phyloP scores from a whole-genome alignment of 2,113 vertebrate genomes.

The Dendrocopos noguchii region DNA sequence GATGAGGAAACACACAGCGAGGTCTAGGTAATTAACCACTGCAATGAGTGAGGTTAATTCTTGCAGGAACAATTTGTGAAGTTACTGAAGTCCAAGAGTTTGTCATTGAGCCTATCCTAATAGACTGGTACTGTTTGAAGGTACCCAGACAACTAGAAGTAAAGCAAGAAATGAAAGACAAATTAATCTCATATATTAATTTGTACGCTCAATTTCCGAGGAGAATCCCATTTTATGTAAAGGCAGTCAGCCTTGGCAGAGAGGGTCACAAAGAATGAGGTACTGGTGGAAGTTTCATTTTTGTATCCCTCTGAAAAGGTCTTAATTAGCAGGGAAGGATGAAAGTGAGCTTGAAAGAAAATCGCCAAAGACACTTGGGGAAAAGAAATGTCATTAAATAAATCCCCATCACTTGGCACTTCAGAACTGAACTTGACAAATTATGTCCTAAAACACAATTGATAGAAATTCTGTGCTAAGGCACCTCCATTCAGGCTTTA shows the following conservation, averaged over 20 bases:
- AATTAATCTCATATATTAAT: constrained; percentile 19
- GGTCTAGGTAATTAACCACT: neutral
- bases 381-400: constrained; percentile 38
- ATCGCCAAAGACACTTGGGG: neutral
- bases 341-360: constrained; percentile 25
- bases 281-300: constrained; percentile 37
- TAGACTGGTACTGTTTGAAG: neutral
- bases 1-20: neutral
- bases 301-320: constrained; percentile 40
- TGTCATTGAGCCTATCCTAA: neutral
- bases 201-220: constrained; percentile 18
- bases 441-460: neutral
- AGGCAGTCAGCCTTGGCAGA: constrained; percentile 29
- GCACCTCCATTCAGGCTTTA: neutral
- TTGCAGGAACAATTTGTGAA: neutral
- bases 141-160: neutral
- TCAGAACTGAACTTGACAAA: constrained; percentile 16
- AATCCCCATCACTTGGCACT: neutral
- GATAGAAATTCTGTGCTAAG: neutral
- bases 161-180: neutral
- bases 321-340: constrained; percentile 34
- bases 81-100: neutral
- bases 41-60: constrained; percentile 2
- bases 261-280: constrained; percentile 25
- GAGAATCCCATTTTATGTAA: constrained; percentile 29